These are phyloP conservation scores for Sebastes kiyomatsui DNA, from an alignment of 2,797 vertebrate species.

Conservation along the genomic window DNA sequence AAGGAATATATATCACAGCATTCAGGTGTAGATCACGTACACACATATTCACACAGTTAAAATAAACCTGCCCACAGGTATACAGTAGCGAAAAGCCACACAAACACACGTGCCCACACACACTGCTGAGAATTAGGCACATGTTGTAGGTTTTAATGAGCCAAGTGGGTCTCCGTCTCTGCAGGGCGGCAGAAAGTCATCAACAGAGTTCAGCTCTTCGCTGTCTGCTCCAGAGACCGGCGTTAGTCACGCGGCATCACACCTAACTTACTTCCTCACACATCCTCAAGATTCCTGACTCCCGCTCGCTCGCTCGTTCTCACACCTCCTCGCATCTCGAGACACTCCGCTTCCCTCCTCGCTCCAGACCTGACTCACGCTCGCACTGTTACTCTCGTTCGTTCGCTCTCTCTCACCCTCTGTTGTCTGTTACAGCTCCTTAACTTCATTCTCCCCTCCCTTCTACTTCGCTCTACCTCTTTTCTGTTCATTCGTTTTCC, in stretches of 20 bases:
- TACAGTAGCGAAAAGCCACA: conserved; percentile 1
- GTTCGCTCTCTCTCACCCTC: conserved; percentile 31
- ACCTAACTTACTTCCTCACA: conserved; percentile 68
- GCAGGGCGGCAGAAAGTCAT: conserved; percentile 73
- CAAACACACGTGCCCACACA: conserved; percentile 3
- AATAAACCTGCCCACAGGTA: conserved; percentile 27
- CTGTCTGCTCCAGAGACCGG: conserved; percentile 58
- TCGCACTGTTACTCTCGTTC: background rate
- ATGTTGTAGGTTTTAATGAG: conserved; percentile 77
- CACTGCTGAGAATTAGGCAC: conserved; percentile 41
- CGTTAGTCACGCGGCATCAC: conserved; percentile 73
- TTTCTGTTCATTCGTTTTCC: conserved; percentile 18
- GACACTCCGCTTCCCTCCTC: background rate
- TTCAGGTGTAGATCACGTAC: background rate
- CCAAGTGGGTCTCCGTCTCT: conserved; percentile 65
- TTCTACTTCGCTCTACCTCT: background rate
- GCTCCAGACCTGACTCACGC: conserved; percentile 27
- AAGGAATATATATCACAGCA: conserved; percentile 6
- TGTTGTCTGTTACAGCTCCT: conserved; percentile 28
- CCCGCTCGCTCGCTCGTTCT: conserved; percentile 49
- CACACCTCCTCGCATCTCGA: conserved; percentile 49
- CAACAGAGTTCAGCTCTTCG: conserved; percentile 65
- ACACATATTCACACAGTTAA: background rate
- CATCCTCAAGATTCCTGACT: conserved; percentile 53
- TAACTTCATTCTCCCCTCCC: conserved; percentile 16